A percentile compares a stretch with the other conserved stretches of the same genome.
Evolutionary conservation across 2,113 vertebrate genomes (phyloP).

Genomic region (Protobothrops mucrosquamatus): DNA sequence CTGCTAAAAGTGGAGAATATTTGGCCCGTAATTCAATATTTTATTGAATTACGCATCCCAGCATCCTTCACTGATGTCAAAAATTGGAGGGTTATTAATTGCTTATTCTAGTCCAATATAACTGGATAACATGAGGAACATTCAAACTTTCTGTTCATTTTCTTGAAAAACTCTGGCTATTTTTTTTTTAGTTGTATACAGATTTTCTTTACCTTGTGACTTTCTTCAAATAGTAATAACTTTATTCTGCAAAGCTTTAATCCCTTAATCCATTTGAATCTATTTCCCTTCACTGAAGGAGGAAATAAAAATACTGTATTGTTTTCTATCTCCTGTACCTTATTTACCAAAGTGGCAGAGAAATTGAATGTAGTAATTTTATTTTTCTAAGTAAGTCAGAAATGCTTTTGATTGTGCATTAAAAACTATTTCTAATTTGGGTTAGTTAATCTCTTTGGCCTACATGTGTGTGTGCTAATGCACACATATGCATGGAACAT

Average conservation of each 20-base stretch:
- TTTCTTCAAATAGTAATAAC: neutral
- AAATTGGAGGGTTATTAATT: neutral
- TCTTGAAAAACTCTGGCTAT: neutral
- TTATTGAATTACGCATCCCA: neutral
- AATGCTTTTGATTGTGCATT: conserved; percentile 31
- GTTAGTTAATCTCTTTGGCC: neutral
- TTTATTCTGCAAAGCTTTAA: conserved; percentile 29
- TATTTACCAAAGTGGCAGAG: conserved; percentile 39
- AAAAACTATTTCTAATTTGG: conserved; percentile 12
- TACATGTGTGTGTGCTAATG: neutral
- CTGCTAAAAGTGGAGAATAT: neutral
- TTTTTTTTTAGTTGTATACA: neutral
- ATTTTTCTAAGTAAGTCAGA: conserved; percentile 21
- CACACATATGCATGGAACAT: neutral
- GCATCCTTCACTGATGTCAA: neutral
- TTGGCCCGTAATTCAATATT: neutral
- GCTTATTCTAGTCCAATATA: neutral
- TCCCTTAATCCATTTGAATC: conserved; percentile 27
- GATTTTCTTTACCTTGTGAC: conserved; percentile 26
- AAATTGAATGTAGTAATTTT: conserved; percentile 37
- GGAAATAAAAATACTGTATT: neutral
- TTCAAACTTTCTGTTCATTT: neutral
- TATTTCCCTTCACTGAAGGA: conserved; percentile 24
- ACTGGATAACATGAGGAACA: neutral
- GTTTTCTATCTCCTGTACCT: neutral